A percentile compares a stretch with the other conserved stretches of the same genome.
Evolutionary conservation across 2,113 vertebrate genomes (phyloP).

Genomic region (Actinemys pallida): DNA sequence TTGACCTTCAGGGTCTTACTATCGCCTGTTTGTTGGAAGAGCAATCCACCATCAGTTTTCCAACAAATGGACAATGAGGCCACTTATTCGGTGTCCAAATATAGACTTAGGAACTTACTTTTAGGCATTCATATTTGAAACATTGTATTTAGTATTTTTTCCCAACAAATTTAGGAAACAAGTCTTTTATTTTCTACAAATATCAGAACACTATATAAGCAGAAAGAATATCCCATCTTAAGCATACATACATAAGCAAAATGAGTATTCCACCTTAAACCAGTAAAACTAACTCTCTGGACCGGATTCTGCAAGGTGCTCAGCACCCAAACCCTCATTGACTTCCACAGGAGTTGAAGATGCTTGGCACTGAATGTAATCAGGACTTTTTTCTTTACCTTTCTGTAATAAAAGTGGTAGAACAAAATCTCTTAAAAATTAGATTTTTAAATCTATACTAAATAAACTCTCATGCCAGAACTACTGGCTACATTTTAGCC

Average conservation of each 20-base stretch:
- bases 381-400: too few relatives aligned
- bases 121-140: background rate
- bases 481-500: background rate
- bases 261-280: background rate
- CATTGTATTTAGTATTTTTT: background rate
- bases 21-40: background rate
- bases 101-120: background rate
- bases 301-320: background rate
- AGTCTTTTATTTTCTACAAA: background rate
- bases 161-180: background rate
- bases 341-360: rapidly evolving
- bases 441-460: background rate
- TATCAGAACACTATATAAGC: too few relatives aligned
- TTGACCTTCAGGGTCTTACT: background rate
- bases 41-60: background rate
- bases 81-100: background rate
- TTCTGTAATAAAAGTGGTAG: background rate
- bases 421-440: background rate
- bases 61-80: background rate
- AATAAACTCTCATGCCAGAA: background rate
- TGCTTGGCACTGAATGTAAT: rapidly evolving
- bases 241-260: too few relatives aligned
- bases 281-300: background rate
- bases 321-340: background rate
- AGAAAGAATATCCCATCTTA: background rate